Base-by-base conservation (phyloP, 2,888 invertebrate species). In the Drosophila conformis region DNA sequence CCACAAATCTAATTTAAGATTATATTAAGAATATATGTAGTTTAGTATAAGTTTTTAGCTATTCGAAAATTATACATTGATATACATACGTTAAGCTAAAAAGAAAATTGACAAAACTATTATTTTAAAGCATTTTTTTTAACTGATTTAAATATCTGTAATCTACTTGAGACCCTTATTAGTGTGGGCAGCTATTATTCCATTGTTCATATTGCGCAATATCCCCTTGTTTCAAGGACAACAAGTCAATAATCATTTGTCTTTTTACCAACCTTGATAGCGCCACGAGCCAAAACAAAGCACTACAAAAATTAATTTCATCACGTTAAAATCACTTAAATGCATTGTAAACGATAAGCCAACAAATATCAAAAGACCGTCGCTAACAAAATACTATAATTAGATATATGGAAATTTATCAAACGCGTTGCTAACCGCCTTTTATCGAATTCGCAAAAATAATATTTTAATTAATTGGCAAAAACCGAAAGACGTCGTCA, bases 211-310 rank as follows among this genome's bases (percentile, higher is more conserved):
- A 69, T n/a, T 52, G 57, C 58, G 52, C 53, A 59, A 53, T n/a
- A 33, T 52, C 51, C 56, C 15, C 57, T 29, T 13, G 13, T 15
- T 31, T 73, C 4, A 62, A 69, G 61, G 52, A 38, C 52, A 33
- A 15, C 0, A 31, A 49, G 46, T 79, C 33, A 79, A 59, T 75
- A 65, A 40, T 48, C 36, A 21, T 35, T 49, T 49, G 31, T 21
- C 2, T 25, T 40, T 68, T 69, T 90, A 90, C 90, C 40, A 86
- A 85, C 85, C 85, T 85, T 80, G 75, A 38, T n/a, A 36, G 25
- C 52, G 29, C 59, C 63, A 78, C 13, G 56, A 53, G 5, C 62
- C 63, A 65, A 54, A 64, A 48, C 53, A 60, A 58, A 79, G 60
- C 35, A 79, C 59, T 25, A 73, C 18, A 46, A 80, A 60, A 52